Evolutionary conservation across 2,113 vertebrate species (phyloP).

Genomic region (Neoarius graeffei): DNA sequence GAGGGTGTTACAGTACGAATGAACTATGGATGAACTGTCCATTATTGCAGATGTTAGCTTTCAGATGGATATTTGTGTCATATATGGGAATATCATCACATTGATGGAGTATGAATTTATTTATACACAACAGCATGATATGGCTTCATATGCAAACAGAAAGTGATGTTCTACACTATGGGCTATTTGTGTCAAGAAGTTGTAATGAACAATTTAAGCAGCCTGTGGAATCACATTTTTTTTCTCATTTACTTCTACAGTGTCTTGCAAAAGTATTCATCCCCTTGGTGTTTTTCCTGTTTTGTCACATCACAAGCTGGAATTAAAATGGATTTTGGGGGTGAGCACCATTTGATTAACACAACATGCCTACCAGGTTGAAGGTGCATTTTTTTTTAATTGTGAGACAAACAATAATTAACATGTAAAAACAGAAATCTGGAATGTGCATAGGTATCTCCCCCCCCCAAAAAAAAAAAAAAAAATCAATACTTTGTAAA

Average conservation of each 20-base stretch:
- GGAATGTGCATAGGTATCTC: too few species aligned
- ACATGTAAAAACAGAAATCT: too few species aligned
- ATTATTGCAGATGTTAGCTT: neutral
- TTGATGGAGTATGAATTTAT: neutral
- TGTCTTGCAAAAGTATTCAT: too few species aligned
- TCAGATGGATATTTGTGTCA: neutral
- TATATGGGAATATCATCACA: neutral
- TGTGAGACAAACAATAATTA: too few species aligned
- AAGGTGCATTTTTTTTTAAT: too few species aligned
- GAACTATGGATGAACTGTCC: neutral
- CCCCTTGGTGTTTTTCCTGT: too few species aligned
- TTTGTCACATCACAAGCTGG: too few species aligned
- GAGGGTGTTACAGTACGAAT: neutral
- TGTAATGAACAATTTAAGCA: neutral
- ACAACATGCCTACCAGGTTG: too few species aligned
- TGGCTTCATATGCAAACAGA: neutral
- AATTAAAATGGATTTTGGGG: too few species aligned
- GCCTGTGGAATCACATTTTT: neutral
- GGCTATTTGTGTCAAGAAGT: neutral
- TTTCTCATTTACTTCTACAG: neutral
- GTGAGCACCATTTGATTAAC: too few species aligned
- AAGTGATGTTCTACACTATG: neutral
- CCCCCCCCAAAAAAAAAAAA: too few species aligned
- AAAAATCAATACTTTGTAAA: too few species aligned
- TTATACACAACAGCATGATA: neutral